Conservation (phyloP, 2,113 vertebrate species). For the Semnopithecus entellus region DNA sequence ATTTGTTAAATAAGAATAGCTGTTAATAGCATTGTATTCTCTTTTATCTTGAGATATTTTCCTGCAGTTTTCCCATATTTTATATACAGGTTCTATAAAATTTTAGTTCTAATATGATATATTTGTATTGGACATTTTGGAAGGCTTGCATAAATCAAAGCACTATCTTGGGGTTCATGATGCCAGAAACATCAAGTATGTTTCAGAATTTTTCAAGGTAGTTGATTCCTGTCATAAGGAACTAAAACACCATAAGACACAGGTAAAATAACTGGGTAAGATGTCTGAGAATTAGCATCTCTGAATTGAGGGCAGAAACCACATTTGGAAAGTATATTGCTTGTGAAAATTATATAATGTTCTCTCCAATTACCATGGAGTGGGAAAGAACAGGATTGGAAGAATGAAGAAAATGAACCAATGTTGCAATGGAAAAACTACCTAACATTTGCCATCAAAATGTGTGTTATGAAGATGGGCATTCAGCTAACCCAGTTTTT, state of each 20-base stretch:
- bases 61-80: not conserved
- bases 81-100: not conserved
- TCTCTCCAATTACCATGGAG: not conserved
- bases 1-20: not conserved
- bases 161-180: not conserved
- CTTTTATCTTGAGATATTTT: not conserved
- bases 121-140: not conserved
- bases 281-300: not conserved
- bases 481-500: not conserved
- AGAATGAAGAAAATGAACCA: not conserved
- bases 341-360: not conserved
- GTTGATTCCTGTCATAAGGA: not conserved
- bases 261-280: not conserved
- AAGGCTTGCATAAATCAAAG: not conserved
- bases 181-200: not conserved
- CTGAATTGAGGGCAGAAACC: not conserved
- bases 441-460: not conserved
- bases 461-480: not conserved
- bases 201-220: not conserved
- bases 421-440: not conserved
- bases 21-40: not conserved
- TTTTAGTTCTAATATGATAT: not conserved
- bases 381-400: not conserved
- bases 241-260: not conserved
- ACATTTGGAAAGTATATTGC: not conserved